phyloP scores from a whole-genome alignment of 2,113 vertebrate species.

The Scartelaos histophorus region DNA sequence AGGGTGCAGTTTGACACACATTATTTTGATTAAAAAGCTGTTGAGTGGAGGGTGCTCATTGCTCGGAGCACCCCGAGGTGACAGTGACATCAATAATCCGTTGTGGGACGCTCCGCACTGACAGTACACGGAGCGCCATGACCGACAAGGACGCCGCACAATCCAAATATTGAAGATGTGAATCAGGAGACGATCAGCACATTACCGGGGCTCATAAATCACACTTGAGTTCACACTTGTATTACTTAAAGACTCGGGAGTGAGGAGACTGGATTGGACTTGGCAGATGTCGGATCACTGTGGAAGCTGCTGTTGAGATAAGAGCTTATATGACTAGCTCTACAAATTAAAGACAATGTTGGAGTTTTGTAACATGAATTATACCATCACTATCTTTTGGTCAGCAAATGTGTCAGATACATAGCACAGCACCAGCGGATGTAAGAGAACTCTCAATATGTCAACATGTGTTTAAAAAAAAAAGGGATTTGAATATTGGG shows the following conservation, averaged over 20 bases:
- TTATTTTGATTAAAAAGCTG: conserved; percentile 65
- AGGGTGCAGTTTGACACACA: conserved; percentile 41
- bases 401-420: too few relatives aligned
- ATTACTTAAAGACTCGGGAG: conserved; percentile 18
- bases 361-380: too few relatives aligned
- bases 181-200: conserved; percentile 47
- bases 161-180: conserved; percentile 54
- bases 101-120: conserved; percentile 26
- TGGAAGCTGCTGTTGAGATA: background rate
- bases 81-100: conserved; percentile 65
- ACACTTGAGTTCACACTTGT: conserved; percentile 6
- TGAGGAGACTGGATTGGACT: conserved; percentile 7
- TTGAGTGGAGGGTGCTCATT: conserved; percentile 49
- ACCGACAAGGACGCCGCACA: conserved; percentile 60
- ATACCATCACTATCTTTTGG: too few relatives aligned
- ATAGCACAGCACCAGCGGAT: too few relatives aligned
- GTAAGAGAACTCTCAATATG: too few relatives aligned
- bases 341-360: background rate
- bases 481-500: too few relatives aligned
- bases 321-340: background rate
- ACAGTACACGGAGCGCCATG: conserved; percentile 40
- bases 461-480: too few relatives aligned
- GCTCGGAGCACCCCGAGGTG: conserved; percentile 46
- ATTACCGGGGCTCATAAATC: conserved; percentile 50
- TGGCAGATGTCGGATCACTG: conserved; percentile 1